phyloP scores from a whole-genome alignment of 2,113 vertebrate species.

The Megaptera novaeangliae region DNA sequence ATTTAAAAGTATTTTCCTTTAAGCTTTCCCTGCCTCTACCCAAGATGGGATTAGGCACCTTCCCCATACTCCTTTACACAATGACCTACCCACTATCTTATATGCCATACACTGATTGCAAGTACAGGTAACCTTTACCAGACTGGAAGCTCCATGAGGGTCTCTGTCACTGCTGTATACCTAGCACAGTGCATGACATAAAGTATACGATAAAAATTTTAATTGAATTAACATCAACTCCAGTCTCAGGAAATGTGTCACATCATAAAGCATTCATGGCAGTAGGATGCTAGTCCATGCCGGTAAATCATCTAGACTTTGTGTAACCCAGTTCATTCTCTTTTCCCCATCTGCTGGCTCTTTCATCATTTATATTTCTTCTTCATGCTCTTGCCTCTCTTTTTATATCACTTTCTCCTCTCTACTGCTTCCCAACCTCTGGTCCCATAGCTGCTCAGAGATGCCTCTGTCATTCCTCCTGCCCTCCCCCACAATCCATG shows the following conservation, averaged over 20 bases:
- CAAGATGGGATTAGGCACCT: not conserved
- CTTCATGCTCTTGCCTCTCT: not conserved
- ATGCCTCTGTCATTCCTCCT: not conserved
- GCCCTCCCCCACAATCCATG: not conserved
- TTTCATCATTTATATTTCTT: slow-evolving; percentile 38
- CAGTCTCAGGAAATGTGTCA: not conserved
- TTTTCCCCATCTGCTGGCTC: not conserved
- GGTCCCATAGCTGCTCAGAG: not conserved
- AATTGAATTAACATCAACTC: not conserved
- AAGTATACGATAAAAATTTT: not conserved
- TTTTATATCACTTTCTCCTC: not conserved
- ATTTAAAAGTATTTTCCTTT: not conserved
- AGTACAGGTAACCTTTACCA: not conserved
- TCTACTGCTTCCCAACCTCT: not conserved
- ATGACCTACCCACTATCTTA: not conserved
- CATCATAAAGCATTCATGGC: not conserved
- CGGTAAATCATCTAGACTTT: not conserved
- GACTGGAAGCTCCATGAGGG: not conserved
- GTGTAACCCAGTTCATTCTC: not conserved
- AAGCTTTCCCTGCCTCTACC: not conserved
- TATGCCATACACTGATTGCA: not conserved
- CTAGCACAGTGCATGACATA: not conserved
- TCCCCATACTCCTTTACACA: not conserved
- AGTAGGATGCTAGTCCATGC: not conserved
- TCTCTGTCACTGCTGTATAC: not conserved